Base-by-base conservation (phyloP, 1,140 invertebrate species). In the Neodiprion lecontei region DNA sequence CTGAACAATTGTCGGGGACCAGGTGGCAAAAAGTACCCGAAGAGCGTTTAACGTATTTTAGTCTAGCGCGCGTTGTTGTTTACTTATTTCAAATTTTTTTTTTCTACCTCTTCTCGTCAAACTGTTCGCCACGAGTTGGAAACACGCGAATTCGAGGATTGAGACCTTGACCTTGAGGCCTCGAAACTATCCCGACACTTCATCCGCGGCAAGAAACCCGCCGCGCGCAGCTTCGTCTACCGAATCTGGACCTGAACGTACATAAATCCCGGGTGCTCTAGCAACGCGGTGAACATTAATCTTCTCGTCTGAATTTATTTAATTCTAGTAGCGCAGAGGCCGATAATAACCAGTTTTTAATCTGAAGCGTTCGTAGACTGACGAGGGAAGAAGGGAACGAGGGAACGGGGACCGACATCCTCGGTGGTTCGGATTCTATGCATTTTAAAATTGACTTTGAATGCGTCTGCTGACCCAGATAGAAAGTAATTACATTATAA, bases 401-500 rank as follows among this genome's bases (percentile, higher is more conserved):
- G 53, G 53, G 53, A 17, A 61, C n/a, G n/a, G 53, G 11, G 4
- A 12, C 3, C n/a, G 53, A 7, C 8, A 17, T 12, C 53, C 53
- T 40, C 28, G 28, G 2, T 40, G 28, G 5, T 14, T 61, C 11
- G n/a, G 53, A 14, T 61, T 61, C 53, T 61, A 61, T 61, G 53
- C 53, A 61, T 61, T 61, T 61, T 61, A 61, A 61, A 61, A 61
- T 61, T 12, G 53, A 17, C 53, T 61, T 61, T 61, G 53, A 61
- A 61, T 61, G 53, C 53, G 53, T 61, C 53, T 61, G 53, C 11
- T 61, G 53, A 61, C 53, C 53, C n/a, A 61, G 53, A 61, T 61
- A 61, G n/a, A 61, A 61, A 61, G 11, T 61, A 61, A 61, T 61
- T 61, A 61, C 53, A 61, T 61, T 14, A 61, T 12, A 61, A 12